Conservation (phyloP, 2,797 vertebrate species). For the Typhlichthys eigenmanni region DNA sequence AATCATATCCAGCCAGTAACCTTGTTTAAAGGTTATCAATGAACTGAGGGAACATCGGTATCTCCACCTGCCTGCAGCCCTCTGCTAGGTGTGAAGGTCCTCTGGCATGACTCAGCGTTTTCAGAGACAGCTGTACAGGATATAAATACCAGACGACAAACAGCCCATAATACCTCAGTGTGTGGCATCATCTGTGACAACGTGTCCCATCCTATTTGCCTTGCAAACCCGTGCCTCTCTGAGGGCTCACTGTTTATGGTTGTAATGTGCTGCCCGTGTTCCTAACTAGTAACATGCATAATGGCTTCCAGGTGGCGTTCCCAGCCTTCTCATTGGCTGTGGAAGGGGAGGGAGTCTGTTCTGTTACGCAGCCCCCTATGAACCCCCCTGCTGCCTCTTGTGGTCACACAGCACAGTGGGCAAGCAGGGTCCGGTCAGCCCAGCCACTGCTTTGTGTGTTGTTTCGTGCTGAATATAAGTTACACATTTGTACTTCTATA, state of each 20-base stretch:
- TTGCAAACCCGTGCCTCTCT: not conserved
- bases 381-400: not conserved
- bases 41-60: no score
- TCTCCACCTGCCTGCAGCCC: no score
- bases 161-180: conserved; percentile 1
- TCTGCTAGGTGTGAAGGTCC: no score
- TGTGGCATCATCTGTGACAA: conserved; percentile 27
- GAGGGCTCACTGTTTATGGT: not conserved
- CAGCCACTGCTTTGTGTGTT: no score
- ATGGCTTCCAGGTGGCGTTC: conserved; percentile 2
- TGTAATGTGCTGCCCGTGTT: not conserved
- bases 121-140: no score
- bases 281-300: not conserved
- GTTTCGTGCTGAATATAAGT: no score
- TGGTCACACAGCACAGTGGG: not conserved
- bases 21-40: no score
- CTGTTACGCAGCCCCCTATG: not conserved
- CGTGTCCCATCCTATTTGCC: conserved; percentile 22
- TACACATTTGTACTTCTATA: no score
- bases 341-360: not conserved
- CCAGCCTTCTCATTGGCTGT: conserved; percentile 2
- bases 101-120: no score
- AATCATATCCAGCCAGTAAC: no score
- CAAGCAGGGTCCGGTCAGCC: no score
- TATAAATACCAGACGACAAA: not conserved